phyloP scores from a whole-genome alignment of 2,888 invertebrate species.

The Hypomecis punctinalis region DNA sequence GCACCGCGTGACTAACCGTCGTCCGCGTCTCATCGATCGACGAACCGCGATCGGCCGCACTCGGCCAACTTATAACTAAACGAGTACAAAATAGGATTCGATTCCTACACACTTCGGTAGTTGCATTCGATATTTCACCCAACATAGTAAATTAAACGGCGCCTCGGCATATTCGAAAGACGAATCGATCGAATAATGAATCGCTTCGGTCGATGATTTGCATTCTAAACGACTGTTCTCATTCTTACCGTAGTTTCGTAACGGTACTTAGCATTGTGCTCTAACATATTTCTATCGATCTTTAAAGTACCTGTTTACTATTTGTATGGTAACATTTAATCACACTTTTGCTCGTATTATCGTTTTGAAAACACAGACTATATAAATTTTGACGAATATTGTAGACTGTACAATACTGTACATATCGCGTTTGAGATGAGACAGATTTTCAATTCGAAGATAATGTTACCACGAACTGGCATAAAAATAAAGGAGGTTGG shows the following conservation, averaged over 20 bases:
- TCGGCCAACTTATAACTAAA: conserved; percentile 30
- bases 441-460: conserved; percentile 43
- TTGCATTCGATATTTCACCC: conserved; percentile 37
- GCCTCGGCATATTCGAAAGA: conserved; percentile 29
- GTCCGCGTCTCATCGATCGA: conserved; percentile 51
- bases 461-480: conserved; percentile 47
- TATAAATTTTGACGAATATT: conserved; percentile 44
- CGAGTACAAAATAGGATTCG: conserved; percentile 53
- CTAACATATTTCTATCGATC: conserved; percentile 27
- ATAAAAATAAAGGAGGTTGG: conserved; percentile 50
- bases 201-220: conserved; percentile 46
- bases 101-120: conserved; percentile 45
- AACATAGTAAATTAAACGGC: conserved; percentile 29
- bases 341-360: conserved; percentile 37
- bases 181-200: conserved; percentile 24
- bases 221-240: conserved; percentile 34
- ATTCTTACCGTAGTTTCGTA: conserved; percentile 40
- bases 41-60: conserved; percentile 33
- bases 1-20: conserved; percentile 72
- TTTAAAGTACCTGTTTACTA: conserved; percentile 29
- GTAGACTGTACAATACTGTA: conserved; percentile 57
- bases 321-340: conserved; percentile 27
- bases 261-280: conserved; percentile 38
- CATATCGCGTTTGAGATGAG: conserved; percentile 54
- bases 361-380: conserved; percentile 32